A percentile compares a stretch with the other conserved stretches of the same genome.
Conservation (phyloP, 2,113 vertebrate species). For the Calypte anna region DNA sequence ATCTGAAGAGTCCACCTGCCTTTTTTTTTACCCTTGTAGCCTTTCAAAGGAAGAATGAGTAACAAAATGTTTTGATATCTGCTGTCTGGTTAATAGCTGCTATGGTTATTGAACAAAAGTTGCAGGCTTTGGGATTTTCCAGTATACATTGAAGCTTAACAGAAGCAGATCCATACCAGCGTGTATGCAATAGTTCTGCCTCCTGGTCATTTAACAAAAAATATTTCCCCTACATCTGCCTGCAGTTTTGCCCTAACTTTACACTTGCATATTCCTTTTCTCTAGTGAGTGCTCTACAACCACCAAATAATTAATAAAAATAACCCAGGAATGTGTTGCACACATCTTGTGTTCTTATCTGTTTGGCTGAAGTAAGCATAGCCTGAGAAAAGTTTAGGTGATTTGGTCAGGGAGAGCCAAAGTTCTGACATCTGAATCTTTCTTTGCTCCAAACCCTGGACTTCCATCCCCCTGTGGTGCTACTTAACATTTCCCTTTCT, state of each 20-base stretch:
- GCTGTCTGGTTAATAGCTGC: background rate
- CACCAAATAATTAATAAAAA: background rate
- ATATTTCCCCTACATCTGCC: background rate
- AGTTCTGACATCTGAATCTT: background rate
- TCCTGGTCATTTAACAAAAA: background rate
- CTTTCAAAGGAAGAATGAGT: background rate
- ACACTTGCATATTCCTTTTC: background rate
- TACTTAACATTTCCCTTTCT: background rate
- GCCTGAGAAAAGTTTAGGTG: background rate
- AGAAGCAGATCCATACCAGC: background rate
- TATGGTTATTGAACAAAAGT: background rate
- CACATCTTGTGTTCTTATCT: background rate
- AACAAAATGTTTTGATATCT: background rate
- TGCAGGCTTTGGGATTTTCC: background rate
- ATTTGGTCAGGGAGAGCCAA: background rate
- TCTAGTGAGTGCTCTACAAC: background rate
- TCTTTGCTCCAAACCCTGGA: background rate
- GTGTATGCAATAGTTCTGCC: background rate
- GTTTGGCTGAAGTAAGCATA: background rate
- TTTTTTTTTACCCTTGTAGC: fast-evolving
- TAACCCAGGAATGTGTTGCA: fast-evolving
- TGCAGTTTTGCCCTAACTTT: background rate
- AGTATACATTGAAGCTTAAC: background rate
- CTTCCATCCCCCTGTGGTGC: background rate
- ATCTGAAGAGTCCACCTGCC: no score